Evolutionary conservation across 2,888 invertebrate genomes (phyloP).

Genomic region (Eilema griseolum): DNA sequence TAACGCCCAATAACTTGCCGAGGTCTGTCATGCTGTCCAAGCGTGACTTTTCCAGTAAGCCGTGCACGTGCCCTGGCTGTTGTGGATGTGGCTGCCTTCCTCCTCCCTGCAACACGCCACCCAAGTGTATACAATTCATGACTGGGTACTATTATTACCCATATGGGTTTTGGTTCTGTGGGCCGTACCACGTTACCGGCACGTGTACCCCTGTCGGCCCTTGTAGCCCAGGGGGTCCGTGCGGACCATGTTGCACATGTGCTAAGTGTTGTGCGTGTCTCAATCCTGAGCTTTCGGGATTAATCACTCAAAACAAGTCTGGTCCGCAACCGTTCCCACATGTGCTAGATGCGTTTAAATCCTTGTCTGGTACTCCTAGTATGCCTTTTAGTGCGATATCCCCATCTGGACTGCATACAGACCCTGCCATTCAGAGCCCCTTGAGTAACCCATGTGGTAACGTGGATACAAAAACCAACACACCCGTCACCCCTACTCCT

Average conservation of each 20-base stretch:
- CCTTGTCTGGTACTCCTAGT: not conserved
- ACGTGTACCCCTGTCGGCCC: constrained; percentile 31
- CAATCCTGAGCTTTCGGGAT: constrained; percentile 1
- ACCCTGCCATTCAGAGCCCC: not conserved
- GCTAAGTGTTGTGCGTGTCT: constrained; percentile 13
- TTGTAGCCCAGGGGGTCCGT: constrained; percentile 15
- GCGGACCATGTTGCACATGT: constrained; percentile 17
- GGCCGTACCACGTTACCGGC: constrained; percentile 73
- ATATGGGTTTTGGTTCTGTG: constrained; percentile 78
- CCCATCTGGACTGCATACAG: not conserved
- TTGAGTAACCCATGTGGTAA: not conserved
- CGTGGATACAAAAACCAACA: not conserved
- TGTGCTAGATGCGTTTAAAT: not conserved
- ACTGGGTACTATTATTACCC: constrained; percentile 80
- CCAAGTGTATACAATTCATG: constrained; percentile 75
- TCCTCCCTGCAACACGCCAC: constrained; percentile 70
- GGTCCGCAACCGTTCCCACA: constrained; percentile 7
- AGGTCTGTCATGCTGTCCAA: not conserved
- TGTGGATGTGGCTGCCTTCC: constrained; percentile 66
- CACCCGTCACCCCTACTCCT: not conserved
- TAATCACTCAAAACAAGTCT: not conserved
- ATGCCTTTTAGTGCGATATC: constrained; percentile 11
- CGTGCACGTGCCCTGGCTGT: constrained; percentile 58
- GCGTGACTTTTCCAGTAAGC: constrained; percentile 1
- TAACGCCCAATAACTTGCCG: not conserved